These are phyloP conservation scores for Melanargia galathea DNA, from an alignment of 2,888 invertebrate genomes.

Conservation along the genomic window DNA sequence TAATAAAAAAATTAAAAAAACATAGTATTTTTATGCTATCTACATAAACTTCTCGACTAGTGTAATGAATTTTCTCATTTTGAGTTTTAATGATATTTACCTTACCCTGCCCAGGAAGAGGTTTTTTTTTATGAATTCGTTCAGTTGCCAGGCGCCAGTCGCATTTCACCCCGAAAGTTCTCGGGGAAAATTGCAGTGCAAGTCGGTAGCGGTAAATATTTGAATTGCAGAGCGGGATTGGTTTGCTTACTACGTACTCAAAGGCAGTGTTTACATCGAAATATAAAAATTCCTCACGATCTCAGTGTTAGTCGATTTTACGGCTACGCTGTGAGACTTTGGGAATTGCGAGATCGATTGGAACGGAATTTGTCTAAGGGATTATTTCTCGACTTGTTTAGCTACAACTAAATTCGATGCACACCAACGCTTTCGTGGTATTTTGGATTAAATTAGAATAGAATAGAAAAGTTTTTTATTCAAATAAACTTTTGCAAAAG, in stretches of 20 bases:
- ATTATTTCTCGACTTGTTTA: constrained; percentile 24
- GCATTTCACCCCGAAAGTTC: constrained; percentile 53
- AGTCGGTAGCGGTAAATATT: constrained; percentile 75
- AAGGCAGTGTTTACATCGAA: constrained; percentile 65
- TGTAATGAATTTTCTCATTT: constrained; percentile 20
- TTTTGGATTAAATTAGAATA: background rate
- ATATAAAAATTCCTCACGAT: constrained; percentile 66
- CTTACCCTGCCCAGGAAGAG: constrained; percentile 19
- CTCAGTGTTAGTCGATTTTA: constrained; percentile 42
- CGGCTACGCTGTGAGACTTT: constrained; percentile 39
- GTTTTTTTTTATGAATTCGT: constrained; percentile 44
- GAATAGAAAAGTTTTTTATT: too few species aligned
- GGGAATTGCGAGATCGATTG: constrained; percentile 33
- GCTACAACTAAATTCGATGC: constrained; percentile 2
- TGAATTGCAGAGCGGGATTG: constrained; percentile 79
- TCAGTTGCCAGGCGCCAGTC: constrained; percentile 44
- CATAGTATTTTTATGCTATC: too few species aligned
- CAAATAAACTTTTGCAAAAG: too few species aligned
- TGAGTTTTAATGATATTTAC: constrained; percentile 37
- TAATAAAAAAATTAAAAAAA: too few species aligned
- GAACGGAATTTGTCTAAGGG: constrained; percentile 33
- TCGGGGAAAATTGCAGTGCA: constrained; percentile 66
- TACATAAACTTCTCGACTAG: background rate
- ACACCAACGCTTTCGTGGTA: background rate
- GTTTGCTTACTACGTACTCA: constrained; percentile 73